A percentile compares a stretch with the other conserved stretches of the same genome.
Conservation (phyloP, 64 coral and sea anemone genomes). For the Porites australiensis region DNA sequence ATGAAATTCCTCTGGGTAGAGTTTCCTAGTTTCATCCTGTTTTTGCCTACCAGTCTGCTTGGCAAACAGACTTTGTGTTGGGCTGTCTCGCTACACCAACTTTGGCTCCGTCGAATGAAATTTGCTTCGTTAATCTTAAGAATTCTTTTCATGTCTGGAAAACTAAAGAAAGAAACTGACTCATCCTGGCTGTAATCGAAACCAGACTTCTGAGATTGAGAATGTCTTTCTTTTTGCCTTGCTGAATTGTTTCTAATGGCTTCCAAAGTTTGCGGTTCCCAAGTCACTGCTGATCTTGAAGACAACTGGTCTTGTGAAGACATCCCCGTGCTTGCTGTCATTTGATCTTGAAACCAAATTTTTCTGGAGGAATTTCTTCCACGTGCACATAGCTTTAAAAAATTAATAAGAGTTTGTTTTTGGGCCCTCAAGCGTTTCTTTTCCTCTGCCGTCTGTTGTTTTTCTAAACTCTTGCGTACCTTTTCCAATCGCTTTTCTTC, state of each 20-base stretch:
- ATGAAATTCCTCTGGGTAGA: not conserved
- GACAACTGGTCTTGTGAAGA: not conserved
- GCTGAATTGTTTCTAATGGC: not conserved
- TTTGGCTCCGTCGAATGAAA: not conserved
- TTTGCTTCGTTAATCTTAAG: not conserved
- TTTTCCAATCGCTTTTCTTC: slow-evolving; percentile 32
- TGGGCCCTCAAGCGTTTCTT: not conserved
- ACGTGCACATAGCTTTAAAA: not conserved
- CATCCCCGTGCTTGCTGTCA: not conserved
- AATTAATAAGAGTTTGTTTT: not conserved
- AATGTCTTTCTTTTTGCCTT: not conserved
- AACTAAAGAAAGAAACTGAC: not conserved
- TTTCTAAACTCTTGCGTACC: not conserved
- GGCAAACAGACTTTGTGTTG: not conserved
- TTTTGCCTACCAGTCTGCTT: not conserved
- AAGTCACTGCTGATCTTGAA: not conserved
- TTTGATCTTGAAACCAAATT: not conserved
- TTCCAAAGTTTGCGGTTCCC: not conserved
- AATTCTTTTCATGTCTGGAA: not conserved
- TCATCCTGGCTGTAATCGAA: not conserved
- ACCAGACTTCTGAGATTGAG: not conserved
- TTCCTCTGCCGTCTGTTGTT: not conserved
- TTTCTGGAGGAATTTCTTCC: not conserved
- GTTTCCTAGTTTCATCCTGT: not conserved
- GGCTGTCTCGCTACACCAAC: not conserved